phyloP scores from a whole-genome alignment of 2,888 invertebrate genomes.

The Cistogaster globosa region DNA sequence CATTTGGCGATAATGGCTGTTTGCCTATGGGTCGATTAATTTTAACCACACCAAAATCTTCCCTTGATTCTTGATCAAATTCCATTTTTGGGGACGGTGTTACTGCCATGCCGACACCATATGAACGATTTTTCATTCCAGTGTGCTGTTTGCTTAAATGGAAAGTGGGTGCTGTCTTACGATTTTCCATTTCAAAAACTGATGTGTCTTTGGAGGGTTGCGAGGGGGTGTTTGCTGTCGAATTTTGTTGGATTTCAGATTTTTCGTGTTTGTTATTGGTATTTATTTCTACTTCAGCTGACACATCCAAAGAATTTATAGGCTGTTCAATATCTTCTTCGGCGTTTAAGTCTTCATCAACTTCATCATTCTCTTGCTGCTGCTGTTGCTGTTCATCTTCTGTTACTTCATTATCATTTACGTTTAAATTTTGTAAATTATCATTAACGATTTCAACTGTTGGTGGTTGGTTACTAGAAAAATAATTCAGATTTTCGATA shows the following conservation, averaged over 20 bases:
- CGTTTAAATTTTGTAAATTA: slow-evolving; percentile 72
- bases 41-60: slow-evolving; percentile 81
- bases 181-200: slow-evolving; percentile 68
- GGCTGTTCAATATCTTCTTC: slow-evolving; percentile 40
- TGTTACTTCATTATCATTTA: slow-evolving; percentile 59
- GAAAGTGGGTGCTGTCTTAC: slow-evolving; percentile 78
- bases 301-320: slow-evolving; percentile 16
- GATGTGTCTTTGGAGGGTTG: slow-evolving; percentile 57
- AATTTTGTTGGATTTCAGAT: slow-evolving; percentile 53
- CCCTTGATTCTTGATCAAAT: slow-evolving; percentile 80
- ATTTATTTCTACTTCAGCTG: slow-evolving; percentile 45
- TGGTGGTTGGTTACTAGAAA: slow-evolving; percentile 53
- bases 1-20: slow-evolving; percentile 74
- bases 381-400: slow-evolving; percentile 52
- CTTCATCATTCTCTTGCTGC: slow-evolving; percentile 33
- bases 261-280: slow-evolving; percentile 46
- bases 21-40: slow-evolving; percentile 80
- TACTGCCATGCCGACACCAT: slow-evolving; percentile 82
- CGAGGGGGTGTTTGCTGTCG: slow-evolving; percentile 48
- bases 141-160: slow-evolving; percentile 82
- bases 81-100: slow-evolving; percentile 83
- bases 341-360: slow-evolving; percentile 54
- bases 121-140: slow-evolving; percentile 82
- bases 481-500: slow-evolving; percentile 7
- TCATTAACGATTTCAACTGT: slow-evolving; percentile 71